A percentile compares a stretch with the other conserved stretches of the same genome.
These are phyloP conservation scores for Tokudaia muenninki DNA, from an alignment of 2,797 vertebrate species.

Conservation along the genomic window DNA sequence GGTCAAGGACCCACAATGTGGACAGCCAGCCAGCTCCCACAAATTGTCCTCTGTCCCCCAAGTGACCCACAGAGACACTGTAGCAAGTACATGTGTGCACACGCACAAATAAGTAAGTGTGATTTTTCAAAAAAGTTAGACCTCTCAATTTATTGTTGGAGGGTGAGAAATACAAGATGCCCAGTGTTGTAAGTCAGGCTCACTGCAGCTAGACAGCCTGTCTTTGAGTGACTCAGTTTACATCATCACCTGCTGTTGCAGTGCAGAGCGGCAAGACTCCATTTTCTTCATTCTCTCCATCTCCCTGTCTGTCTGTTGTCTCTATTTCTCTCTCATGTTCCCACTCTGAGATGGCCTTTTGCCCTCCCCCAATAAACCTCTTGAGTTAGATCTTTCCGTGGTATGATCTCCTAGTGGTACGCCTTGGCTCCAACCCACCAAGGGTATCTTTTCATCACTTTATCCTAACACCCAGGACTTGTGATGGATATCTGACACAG, in stretches of 20 bases:
- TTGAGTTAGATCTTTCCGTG: not conserved
- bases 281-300: not conserved
- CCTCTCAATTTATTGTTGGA: not conserved
- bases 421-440: not conserved
- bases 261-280: not conserved
- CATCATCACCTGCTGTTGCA: not conserved
- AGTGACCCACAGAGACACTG: not conserved
- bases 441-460: not conserved
- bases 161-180: not conserved
- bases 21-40: not conserved
- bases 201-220: not conserved
- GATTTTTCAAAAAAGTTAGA: not conserved
- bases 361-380: not conserved
- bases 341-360: not conserved
- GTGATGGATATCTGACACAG: not conserved
- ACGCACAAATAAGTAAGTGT: not conserved
- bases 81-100: not conserved
- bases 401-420: not conserved
- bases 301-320: not conserved
- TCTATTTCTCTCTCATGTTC: not conserved
- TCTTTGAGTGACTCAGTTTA: not conserved
- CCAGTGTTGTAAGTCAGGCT: not conserved
- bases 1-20: no score
- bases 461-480: not conserved
- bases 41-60: not conserved